Evolutionary conservation across 2,113 vertebrate species (phyloP).

Genomic region (Carettochelys insculpta): DNA sequence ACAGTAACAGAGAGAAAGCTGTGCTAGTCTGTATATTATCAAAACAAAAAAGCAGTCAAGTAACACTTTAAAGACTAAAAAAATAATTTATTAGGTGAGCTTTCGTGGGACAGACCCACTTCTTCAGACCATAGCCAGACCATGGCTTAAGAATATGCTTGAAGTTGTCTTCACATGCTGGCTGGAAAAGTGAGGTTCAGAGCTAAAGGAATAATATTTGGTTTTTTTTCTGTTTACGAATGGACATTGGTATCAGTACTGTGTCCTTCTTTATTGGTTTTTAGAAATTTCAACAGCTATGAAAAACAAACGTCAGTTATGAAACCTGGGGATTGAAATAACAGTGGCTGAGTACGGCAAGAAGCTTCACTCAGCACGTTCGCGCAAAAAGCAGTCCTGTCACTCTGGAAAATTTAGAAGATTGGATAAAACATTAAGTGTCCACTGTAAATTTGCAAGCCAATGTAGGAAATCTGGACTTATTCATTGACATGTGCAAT

Average conservation of each 20-base stretch:
- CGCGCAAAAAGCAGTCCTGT: not conserved
- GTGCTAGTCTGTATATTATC: too few relatives aligned
- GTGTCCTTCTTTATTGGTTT: not conserved
- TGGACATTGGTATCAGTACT: not conserved
- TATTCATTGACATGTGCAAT: not conserved
- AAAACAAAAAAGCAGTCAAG: too few relatives aligned
- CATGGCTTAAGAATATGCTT: not conserved
- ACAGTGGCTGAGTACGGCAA: not conserved
- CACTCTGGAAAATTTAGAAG: not conserved
- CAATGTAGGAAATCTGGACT: not conserved
- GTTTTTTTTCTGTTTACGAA: too few relatives aligned
- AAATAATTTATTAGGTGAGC: too few relatives aligned
- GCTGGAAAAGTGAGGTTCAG: not conserved
- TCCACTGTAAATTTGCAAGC: not conserved
- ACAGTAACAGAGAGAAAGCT: too few relatives aligned
- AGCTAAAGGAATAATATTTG: not conserved
- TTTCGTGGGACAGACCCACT: too few relatives aligned
- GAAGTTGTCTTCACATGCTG: not conserved
- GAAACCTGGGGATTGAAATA: not conserved
- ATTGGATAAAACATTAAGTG: not conserved
- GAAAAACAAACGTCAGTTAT: not conserved
- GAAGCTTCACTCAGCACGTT: not conserved
- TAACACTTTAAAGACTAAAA: too few relatives aligned
- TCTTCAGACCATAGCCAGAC: too few relatives aligned
- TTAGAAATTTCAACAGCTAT: not conserved